These are phyloP conservation scores for Drosophila carrolli DNA, from an alignment of 1,140 invertebrate genomes.

Conservation along the genomic window DNA sequence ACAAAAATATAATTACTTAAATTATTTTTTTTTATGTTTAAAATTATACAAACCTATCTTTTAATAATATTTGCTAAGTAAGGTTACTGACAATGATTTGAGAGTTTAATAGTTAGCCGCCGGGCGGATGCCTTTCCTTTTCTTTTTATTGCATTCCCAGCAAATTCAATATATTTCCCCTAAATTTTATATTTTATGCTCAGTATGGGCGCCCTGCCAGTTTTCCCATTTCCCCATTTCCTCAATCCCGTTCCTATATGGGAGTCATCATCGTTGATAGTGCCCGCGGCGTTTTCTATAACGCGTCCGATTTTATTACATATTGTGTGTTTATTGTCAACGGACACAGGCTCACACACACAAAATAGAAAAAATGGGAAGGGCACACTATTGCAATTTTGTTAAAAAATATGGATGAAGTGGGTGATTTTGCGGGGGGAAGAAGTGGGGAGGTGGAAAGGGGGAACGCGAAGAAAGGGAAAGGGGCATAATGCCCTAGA, in stretches of 20 bases:
- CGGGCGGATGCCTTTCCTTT: constrained; percentile 2
- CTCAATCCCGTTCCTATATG: constrained; percentile 10
- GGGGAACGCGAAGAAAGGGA: constrained; percentile 10
- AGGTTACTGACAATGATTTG: not conserved
- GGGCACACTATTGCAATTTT: constrained; percentile 46
- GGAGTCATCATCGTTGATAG: constrained; percentile 51
- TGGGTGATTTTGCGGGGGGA: not conserved
- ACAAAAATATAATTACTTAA: too few relatives aligned
- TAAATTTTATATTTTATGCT: constrained; percentile 21
- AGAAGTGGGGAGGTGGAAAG: not conserved
- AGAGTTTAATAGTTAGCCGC: constrained; percentile 7
- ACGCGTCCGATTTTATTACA: constrained; percentile 76
- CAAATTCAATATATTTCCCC: constrained; percentile 42
- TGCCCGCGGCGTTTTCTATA: constrained; percentile 68
- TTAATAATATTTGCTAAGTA: too few relatives aligned
- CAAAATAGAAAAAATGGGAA: not conserved
- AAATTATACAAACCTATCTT: too few relatives aligned
- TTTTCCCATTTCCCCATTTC: constrained; percentile 4
- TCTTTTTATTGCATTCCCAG: constrained; percentile 27
- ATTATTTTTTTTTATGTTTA: too few relatives aligned
- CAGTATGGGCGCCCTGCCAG: constrained; percentile 7
- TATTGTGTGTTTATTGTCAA: constrained; percentile 78
- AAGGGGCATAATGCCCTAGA: constrained; percentile 67
- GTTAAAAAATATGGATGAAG: constrained; percentile 58
- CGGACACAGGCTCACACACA: constrained; percentile 11